phyloP scores from a whole-genome alignment of 1,140 invertebrate genomes.

The Leptinotarsa lineolata region DNA sequence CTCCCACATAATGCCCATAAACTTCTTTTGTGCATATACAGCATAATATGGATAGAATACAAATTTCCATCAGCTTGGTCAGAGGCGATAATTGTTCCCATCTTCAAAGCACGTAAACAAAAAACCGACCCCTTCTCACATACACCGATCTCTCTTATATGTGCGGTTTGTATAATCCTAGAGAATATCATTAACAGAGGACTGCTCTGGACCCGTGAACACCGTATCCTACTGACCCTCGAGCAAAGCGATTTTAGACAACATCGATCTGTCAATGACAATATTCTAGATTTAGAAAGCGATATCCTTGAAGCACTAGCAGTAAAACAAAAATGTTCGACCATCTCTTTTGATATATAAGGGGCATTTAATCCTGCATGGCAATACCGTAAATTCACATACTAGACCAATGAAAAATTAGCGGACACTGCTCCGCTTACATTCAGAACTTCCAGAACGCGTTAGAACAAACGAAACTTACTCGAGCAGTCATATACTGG shows the following conservation, averaged over 20 bases:
- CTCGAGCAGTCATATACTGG: not conserved
- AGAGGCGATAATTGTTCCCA: slow-evolving; percentile 8
- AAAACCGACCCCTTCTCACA: not conserved
- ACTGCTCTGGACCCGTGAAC: slow-evolving; percentile 28
- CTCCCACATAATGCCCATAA: not conserved
- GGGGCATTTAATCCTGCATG: slow-evolving; percentile 28
- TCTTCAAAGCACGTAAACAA: not conserved
- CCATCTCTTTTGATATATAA: slow-evolving; percentile 33
- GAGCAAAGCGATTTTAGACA: slow-evolving; percentile 34
- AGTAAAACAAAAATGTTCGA: slow-evolving; percentile 19
- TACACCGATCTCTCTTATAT: slow-evolving; percentile 35
- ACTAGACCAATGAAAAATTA: slow-evolving; percentile 16
- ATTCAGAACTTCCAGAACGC: slow-evolving; percentile 27
- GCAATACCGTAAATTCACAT: too few species aligned
- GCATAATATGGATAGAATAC: not conserved
- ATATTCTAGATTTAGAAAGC: slow-evolving; percentile 32
- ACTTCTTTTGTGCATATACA: not conserved
- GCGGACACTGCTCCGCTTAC: slow-evolving; percentile 20
- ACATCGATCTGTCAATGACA: slow-evolving; percentile 30
- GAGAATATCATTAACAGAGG: slow-evolving; percentile 38
- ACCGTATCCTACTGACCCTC: slow-evolving; percentile 7
- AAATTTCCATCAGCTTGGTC: too few species aligned
- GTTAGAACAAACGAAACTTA: not conserved
- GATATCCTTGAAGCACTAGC: slow-evolving; percentile 30
- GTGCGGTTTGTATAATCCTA: slow-evolving; percentile 34